These are phyloP conservation scores for Myotis pilosus DNA, from an alignment of 2,797 vertebrate species.

Conservation along the genomic window DNA sequence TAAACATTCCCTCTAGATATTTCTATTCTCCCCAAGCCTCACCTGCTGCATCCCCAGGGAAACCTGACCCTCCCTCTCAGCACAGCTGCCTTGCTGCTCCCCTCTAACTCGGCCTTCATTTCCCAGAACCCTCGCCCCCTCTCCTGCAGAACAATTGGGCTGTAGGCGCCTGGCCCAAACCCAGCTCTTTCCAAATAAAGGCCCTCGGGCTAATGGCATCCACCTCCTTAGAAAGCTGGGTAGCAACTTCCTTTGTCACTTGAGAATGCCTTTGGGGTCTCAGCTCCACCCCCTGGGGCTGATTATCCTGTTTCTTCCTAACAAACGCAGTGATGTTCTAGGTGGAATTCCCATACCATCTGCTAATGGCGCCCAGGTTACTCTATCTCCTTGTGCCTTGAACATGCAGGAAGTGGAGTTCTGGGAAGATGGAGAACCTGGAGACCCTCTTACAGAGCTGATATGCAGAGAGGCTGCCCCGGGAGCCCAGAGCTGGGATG, in stretches of 20 bases:
- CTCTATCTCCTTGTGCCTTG: neutral
- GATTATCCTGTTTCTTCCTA: slow-evolving; percentile 60
- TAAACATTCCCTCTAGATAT: neutral
- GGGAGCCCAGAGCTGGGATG: neutral
- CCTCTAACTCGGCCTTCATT: neutral
- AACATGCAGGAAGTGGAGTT: neutral
- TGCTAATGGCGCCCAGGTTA: neutral
- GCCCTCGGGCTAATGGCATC: neutral
- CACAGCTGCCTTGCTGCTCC: neutral
- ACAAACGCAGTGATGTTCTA: neutral
- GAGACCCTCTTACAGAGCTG: neutral
- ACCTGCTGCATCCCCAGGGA: neutral
- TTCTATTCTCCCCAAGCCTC: neutral
- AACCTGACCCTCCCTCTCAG: neutral
- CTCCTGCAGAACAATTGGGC: neutral
- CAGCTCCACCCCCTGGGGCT: neutral
- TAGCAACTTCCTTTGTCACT: neutral
- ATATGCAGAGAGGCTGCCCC: neutral
- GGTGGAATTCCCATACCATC: slow-evolving; percentile 30
- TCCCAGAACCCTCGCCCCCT: neutral
- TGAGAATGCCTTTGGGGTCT: slow-evolving; percentile 45
- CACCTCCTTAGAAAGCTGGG: neutral
- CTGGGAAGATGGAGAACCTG: neutral
- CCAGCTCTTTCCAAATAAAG: neutral
- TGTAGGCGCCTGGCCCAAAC: neutral